phyloP scores from a whole-genome alignment of 2,113 vertebrate species.

The Boleophthalmus pectinirostris region DNA sequence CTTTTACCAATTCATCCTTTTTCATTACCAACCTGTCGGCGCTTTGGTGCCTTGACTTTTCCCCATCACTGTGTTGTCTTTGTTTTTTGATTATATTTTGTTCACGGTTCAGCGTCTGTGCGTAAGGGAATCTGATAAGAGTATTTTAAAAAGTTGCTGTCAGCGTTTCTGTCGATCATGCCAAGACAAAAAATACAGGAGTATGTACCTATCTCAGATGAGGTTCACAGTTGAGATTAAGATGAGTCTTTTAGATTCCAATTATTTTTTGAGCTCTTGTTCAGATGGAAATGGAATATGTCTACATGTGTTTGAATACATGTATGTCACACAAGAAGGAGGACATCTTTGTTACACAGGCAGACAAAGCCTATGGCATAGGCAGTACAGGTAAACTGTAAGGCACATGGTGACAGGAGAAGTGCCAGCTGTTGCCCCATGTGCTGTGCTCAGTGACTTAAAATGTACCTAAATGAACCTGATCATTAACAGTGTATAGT shows the following conservation, averaged over 20 bases:
- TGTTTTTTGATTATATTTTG: constrained; percentile 47
- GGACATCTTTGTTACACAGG: background rate
- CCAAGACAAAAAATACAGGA: background rate
- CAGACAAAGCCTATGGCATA: too few relatives aligned
- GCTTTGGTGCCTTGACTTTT: constrained; percentile 37
- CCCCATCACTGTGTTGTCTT: constrained; percentile 19
- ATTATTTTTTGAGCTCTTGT: background rate
- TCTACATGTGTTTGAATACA: background rate
- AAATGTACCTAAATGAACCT: too few relatives aligned
- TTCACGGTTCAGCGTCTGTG: constrained; percentile 37
- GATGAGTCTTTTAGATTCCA: background rate
- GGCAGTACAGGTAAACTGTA: too few relatives aligned
- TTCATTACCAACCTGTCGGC: constrained; percentile 16
- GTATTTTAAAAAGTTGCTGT: constrained; percentile 21
- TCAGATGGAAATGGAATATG: background rate
- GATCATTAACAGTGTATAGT: too few relatives aligned
- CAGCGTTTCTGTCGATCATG: constrained; percentile 12
- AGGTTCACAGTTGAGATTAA: background rate
- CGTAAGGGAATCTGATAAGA: constrained; percentile 30
- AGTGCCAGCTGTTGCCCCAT: too few relatives aligned
- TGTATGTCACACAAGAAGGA: background rate
- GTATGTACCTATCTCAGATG: background rate
- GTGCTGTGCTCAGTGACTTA: too few relatives aligned
- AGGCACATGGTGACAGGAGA: too few relatives aligned
- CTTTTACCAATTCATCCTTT: background rate